Evolutionary conservation across 2,113 vertebrate genomes (phyloP).

Genomic region (Hyperopisus bebe): DNA sequence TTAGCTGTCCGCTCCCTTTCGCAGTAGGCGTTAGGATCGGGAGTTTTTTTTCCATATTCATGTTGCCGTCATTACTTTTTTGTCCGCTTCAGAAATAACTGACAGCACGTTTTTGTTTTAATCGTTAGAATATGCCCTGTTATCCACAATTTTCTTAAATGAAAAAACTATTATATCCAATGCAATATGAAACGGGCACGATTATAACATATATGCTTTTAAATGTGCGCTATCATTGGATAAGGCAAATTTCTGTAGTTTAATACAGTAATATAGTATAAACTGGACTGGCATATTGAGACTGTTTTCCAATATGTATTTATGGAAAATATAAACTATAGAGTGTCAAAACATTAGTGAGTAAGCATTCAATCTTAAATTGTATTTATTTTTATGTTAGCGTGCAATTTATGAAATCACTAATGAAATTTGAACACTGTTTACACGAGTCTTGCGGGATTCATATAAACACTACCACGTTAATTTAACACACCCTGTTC

Average conservation of each 20-base stretch:
- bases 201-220: neutral
- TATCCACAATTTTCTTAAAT: neutral
- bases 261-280: neutral
- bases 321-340: neutral
- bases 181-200: neutral
- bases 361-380: neutral
- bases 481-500: neutral
- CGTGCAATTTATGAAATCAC: neutral
- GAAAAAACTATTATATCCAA: neutral
- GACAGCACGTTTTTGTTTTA: neutral
- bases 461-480: neutral
- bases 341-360: neutral
- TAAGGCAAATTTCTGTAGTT: neutral
- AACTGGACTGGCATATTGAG: neutral
- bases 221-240: neutral
- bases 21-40: constrained; percentile 31
- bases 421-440: too few species aligned
- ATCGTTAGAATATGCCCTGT: neutral
- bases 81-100: neutral
- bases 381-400: neutral
- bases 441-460: neutral
- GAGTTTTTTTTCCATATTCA: neutral
- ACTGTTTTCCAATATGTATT: neutral
- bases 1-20: constrained; percentile 24
- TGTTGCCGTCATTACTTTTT: neutral